These are phyloP conservation scores for Centropus bengalensis DNA, from an alignment of 2,113 vertebrate species.

Conservation along the genomic window DNA sequence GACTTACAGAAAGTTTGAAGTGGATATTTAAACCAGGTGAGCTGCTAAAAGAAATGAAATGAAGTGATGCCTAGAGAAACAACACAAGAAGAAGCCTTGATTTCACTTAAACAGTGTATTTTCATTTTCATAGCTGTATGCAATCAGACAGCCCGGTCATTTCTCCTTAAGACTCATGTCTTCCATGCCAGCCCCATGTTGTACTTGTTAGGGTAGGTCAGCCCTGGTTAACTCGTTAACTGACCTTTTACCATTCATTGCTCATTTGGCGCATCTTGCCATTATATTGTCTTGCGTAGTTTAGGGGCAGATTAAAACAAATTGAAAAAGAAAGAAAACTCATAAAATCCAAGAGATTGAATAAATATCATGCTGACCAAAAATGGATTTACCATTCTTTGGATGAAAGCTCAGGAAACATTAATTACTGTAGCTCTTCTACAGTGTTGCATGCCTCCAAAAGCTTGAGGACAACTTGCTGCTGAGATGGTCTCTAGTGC, in stretches of 20 bases:
- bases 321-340: not conserved
- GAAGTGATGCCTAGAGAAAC: not conserved
- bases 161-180: not conserved
- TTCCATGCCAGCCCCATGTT: not conserved
- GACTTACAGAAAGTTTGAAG: conserved; percentile 9
- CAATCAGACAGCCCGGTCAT: not conserved
- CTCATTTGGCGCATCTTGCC: not conserved
- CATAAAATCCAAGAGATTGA: not conserved
- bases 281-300: not conserved
- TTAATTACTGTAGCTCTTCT: not conserved
- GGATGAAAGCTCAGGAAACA: not conserved
- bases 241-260: not conserved
- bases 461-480: not conserved
- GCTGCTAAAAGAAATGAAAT: not conserved
- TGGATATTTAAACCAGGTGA: not conserved
- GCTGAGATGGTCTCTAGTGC: not conserved
- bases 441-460: not conserved
- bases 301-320: not conserved
- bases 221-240: not conserved
- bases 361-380: not conserved
- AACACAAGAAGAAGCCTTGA: not conserved
- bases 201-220: not conserved
- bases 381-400: not conserved
- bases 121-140: not conserved
- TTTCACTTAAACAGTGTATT: not conserved